phyloP scores from a whole-genome alignment of 2,888 invertebrate genomes.

The Agrilus cyanescens region DNA sequence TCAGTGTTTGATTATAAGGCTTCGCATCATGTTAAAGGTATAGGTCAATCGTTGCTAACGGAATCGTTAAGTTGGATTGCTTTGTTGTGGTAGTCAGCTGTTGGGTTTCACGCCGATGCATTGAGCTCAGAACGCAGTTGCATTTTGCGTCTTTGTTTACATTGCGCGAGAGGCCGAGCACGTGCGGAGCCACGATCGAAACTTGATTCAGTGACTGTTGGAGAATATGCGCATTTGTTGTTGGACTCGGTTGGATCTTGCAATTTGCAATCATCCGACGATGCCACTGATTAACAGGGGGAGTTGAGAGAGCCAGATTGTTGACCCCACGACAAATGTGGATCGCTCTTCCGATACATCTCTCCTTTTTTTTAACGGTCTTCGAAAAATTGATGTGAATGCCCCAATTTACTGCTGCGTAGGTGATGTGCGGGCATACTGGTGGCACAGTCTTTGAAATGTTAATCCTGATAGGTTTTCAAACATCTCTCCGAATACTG shows the following conservation, averaged over 20 bases:
- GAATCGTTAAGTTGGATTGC: conserved; percentile 6
- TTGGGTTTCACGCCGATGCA: conserved; percentile 23
- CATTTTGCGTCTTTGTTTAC: conserved; percentile 14
- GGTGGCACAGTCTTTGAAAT: too few species aligned
- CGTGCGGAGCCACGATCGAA: conserved; percentile 8
- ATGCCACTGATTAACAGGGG: too few species aligned
- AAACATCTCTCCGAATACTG: too few species aligned
- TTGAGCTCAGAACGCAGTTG: conserved; percentile 19
- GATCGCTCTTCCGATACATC: conserved; percentile 9
- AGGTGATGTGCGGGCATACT: too few species aligned
- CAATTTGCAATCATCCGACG: too few species aligned
- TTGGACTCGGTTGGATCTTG: conserved; percentile 8
- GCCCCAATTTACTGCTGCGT: too few species aligned
- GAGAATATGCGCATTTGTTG: conserved; percentile 14
- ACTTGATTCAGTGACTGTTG: conserved; percentile 6
- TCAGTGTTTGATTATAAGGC: too few species aligned
- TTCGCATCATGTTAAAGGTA: too few species aligned
- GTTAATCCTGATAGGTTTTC: too few species aligned
- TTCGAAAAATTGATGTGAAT: too few species aligned
- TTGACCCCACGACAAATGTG: conserved; percentile 19
- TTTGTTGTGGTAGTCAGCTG: conserved; percentile 39
- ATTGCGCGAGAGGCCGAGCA: conserved; percentile 5
- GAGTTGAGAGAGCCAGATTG: conserved; percentile 19
- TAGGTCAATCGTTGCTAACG: too few species aligned
- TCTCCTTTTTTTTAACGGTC: conserved; percentile 1